Evolutionary conservation across 2,888 invertebrate genomes (phyloP), one percentile per base, ranked within the genome.

Genomic region (Bombylius major): DNA sequence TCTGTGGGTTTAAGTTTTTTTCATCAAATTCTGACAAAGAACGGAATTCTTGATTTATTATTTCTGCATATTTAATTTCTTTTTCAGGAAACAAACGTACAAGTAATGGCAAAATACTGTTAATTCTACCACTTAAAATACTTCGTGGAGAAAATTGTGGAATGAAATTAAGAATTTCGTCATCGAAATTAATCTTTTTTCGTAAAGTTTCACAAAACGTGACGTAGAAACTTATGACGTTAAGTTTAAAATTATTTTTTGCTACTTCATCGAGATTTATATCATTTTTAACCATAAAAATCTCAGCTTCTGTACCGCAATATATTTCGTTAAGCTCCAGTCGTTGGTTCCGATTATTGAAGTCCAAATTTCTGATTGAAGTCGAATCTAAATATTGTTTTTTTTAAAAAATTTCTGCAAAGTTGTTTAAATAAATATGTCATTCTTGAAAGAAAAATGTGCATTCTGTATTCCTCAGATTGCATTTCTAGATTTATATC

Each of bases 81-180:
- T 32, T 46, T 44, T 52, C 34, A 31, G 52, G 52, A 52, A 52
- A 52, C 36, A 47, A 44, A 47, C 34, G 34, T 5, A 47, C 33
- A 36, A 36, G 36, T 36, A 36, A 36, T 3, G 36, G 36, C 36
- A 36, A 36, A 36, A 36, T 36, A 36, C 36, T 36, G 36, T 36
- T 36, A 36, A 36, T 36, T 36, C 36, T 36, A 36, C 36, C 36
- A 36, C 36, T 36, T 36, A 36, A 36, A 39, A 36, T 11, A 32
- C 48, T n/a, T n/a, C n/a, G n/a, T 31, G 48, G 36, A 13, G 42
- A n/a, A 53, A 53, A 53, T 48, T 53, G 31, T 32, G 48, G 53
- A 42, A 53, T 31, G 23, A 53, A 47, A n/a, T 48, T 53, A 32
- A 53, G 47, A 13, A 53, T 32, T 53, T 53, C 48, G 32, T n/a